Percentiles rank a stretch among this genome's conserved stretches.
phyloP scores from a whole-genome alignment of 2,113 vertebrate genomes.

The Anhinga anhinga region DNA sequence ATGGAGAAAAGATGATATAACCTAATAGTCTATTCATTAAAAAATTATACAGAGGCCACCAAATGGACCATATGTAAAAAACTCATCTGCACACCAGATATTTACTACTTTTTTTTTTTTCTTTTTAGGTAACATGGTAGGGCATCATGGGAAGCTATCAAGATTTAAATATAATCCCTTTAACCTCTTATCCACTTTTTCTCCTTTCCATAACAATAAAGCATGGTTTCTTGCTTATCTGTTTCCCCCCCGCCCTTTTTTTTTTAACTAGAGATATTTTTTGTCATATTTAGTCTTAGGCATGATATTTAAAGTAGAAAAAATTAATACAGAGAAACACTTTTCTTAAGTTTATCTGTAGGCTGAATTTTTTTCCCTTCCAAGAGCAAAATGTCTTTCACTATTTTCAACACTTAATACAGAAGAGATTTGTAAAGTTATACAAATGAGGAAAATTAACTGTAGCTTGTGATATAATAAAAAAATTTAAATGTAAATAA shows the following conservation, averaged over 20 bases:
- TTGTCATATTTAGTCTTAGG: neutral
- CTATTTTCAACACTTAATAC: neutral
- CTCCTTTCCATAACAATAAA: neutral
- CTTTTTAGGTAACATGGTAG: neutral
- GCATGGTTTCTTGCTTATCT: neutral
- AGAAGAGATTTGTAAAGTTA: neutral
- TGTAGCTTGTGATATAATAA: neutral
- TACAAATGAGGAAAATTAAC: neutral
- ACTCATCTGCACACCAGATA: neutral
- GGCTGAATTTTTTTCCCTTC: neutral
- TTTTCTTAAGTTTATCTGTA: neutral
- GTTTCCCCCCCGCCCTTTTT: rapidly evolving
- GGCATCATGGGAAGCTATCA: neutral
- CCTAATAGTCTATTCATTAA: neutral
- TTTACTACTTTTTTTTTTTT: neutral
- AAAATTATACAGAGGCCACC: neutral
- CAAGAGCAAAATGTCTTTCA: neutral
- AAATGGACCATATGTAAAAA: neutral
- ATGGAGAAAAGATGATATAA: constrained; percentile 36
- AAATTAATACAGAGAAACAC: neutral
- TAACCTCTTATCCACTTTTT: neutral
- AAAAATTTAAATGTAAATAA: neutral
- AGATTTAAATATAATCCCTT: neutral
- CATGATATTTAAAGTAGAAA: neutral
- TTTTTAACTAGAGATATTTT: neutral